A percentile compares a stretch with the other conserved stretches of the same genome.
Evolutionary conservation across 2,113 vertebrate genomes (phyloP).

Genomic region (Brachyistius frenatus): DNA sequence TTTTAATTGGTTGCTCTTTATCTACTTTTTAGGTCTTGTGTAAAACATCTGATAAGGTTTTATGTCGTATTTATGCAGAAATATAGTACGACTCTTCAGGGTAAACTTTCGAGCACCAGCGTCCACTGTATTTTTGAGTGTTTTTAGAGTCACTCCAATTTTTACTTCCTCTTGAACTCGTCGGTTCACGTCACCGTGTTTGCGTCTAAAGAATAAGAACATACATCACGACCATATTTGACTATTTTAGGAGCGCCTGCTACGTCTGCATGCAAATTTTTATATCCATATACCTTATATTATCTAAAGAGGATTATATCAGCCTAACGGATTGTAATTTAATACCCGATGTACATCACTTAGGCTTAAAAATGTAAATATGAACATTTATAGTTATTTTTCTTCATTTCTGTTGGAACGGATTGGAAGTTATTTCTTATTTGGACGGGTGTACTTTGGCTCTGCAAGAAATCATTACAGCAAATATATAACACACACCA

Average conservation of each 20-base stretch:
- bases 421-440: neutral
- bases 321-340: neutral
- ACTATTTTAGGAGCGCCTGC: neutral
- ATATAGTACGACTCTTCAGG: too few species aligned
- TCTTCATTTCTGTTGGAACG: neutral
- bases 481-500: constrained; percentile 8
- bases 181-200: too few species aligned
- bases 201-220: neutral
- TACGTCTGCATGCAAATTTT: neutral
- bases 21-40: too few species aligned
- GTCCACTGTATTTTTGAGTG: too few species aligned
- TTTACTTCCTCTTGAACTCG: too few species aligned
- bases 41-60: too few species aligned
- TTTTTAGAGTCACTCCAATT: too few species aligned
- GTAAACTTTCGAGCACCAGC: too few species aligned
- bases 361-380: neutral
- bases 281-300: neutral
- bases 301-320: constrained; percentile 1
- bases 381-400: neutral
- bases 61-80: too few species aligned
- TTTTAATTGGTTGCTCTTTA: too few species aligned
- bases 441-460: neutral
- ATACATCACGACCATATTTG: constrained; percentile 1
- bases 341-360: neutral
- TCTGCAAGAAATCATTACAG: neutral